Conservation (phyloP, 2,888 invertebrate genomes). For the Encarsia formosa region DNA sequence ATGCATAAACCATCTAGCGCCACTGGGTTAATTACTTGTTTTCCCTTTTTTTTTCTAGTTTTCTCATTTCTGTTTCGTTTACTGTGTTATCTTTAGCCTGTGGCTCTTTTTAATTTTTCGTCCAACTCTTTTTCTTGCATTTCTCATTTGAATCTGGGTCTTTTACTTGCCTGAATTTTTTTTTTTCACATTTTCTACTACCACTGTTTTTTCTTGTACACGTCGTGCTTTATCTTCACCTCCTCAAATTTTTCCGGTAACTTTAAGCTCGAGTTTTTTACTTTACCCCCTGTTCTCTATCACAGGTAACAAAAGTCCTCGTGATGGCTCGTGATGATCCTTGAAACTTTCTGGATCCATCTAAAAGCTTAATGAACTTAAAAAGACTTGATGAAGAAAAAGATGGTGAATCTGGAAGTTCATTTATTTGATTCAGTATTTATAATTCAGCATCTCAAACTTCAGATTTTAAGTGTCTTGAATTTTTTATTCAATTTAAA, state of each 20-base stretch:
- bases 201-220: background rate
- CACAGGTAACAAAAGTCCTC: background rate
- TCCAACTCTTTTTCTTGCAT: background rate
- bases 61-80: conserved; percentile 1
- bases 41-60: background rate
- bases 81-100: conserved; percentile 1
- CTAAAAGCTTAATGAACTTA: too few species aligned
- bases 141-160: background rate
- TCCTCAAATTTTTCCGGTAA: background rate
- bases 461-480: too few species aligned
- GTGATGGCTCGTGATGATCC: background rate
- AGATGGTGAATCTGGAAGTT: too few species aligned
- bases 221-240: too few species aligned
- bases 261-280: background rate
- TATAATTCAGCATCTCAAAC: too few species aligned
- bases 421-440: too few species aligned
- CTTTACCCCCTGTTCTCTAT: background rate
- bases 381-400: too few species aligned
- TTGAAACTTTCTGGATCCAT: background rate
- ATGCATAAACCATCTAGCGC: background rate
- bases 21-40: conserved; percentile 1
- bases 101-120: background rate
- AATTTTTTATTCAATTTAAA: too few species aligned
- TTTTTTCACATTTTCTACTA: conserved; percentile 1
- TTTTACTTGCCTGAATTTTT: background rate